Evolutionary conservation across 2,888 invertebrate species (phyloP), one percentile per base, ranked within the genome.

Genomic region (Xestia xanthographa): DNA sequence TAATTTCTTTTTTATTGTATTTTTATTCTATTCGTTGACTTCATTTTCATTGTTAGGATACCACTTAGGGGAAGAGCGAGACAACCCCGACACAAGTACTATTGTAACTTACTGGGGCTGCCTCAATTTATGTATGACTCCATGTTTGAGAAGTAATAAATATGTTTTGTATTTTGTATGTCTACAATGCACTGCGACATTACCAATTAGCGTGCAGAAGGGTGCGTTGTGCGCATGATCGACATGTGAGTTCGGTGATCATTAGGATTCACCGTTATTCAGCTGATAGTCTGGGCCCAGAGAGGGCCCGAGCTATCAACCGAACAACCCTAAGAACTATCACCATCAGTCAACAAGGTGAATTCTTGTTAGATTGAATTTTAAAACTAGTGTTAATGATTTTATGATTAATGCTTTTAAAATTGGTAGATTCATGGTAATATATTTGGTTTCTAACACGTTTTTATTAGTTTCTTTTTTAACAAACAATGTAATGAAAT

Each of bases 191-290:
- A 20, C 50, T 67, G 50, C 50, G n/a, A 17, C 17, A n/a, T 38
- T 17, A 38, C 17, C 11, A 34, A 38, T 50, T n/a, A 17, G 17
- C 38, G 0, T n/a, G 38, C 53, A n/a, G n/a, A 34, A 22, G 66
- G 67, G 67, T 17, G 22, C n/a, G 50, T 34, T 50, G 11, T 53
- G 50, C 67, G 50, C 67, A 67, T 67, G 67, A n/a, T 17, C n/a
- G 50, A 67, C 5, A 17, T 0, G 38, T 5, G 3, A n/a, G 67
- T 9, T 6, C 29, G 4, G 0, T 6, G 20, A 11, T 38, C 20
- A 38, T 34, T 38, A n/a, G 11, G 53, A 38, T 38, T 53, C n/a
- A 38, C n/a, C 67, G 20, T 68, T 53, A 68, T 38, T 68, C 67
- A 26, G 67, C 38, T 68, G 67, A 38, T 53, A 53, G 5, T 53